Conservation (phyloP, 2,113 vertebrate species). For the Phrynocephalus versicolor region DNA sequence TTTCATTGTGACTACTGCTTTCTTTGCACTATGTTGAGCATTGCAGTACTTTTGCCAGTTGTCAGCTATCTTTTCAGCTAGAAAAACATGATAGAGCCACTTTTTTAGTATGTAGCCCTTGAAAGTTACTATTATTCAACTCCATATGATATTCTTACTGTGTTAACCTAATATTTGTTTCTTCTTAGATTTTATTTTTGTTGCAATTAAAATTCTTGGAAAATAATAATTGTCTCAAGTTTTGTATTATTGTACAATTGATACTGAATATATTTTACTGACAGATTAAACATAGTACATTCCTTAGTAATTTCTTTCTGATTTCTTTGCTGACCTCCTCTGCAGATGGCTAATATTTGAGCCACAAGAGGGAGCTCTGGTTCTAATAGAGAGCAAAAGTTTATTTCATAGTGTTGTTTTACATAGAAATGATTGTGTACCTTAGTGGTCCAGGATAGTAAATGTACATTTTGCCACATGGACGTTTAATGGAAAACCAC, state of each 20-base stretch:
- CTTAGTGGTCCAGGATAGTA: not conserved
- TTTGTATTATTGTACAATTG: not conserved
- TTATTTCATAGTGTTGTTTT: constrained; percentile 1
- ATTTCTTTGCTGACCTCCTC: not conserved
- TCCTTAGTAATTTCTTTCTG: not conserved
- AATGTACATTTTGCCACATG: not conserved
- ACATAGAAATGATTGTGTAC: constrained; percentile 46
- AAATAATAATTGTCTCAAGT: no score
- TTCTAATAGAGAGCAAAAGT: constrained; percentile 54
- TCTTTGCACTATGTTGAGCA: no score
- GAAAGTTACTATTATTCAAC: not conserved
- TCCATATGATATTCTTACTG: not conserved
- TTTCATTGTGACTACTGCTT: no score
- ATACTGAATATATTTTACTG: not conserved
- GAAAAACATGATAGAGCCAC: no score
- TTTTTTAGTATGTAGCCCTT: not conserved
- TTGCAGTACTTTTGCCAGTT: no score
- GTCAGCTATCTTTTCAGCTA: no score
- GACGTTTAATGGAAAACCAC: not conserved
- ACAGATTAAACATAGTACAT: not conserved
- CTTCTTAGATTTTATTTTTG: no score
- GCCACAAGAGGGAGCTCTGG: constrained; percentile 76
- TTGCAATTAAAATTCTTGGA: not conserved
- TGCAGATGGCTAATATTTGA: constrained; percentile 11
- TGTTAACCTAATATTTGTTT: not conserved